A percentile compares a stretch with the other conserved stretches of the same genome.
phyloP scores from a whole-genome alignment of 2,888 invertebrate species.

The Epinotia brunnichana region DNA sequence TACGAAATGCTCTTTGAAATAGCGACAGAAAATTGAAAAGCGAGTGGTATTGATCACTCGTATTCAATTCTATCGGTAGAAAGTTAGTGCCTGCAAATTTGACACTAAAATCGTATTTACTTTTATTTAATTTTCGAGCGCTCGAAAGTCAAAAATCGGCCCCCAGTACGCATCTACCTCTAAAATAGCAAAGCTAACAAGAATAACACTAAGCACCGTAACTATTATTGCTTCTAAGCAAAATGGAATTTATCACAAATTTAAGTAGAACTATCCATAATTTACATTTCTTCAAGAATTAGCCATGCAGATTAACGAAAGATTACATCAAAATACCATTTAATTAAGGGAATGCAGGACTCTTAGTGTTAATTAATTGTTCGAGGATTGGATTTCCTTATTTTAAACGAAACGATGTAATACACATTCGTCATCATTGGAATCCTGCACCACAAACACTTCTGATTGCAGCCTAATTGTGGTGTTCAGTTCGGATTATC shows the following conservation, averaged over 20 bases:
- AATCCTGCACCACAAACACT: not conserved
- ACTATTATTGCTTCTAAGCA: slow-evolving; percentile 45
- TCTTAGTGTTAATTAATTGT: not conserved
- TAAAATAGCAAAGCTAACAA: slow-evolving; percentile 31
- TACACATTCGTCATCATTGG: not conserved
- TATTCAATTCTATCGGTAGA: too few relatives aligned
- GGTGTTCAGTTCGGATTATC: not conserved
- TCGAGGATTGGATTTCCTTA: not conserved
- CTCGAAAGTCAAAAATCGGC: too few relatives aligned
- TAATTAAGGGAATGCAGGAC: not conserved
- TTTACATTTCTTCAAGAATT: slow-evolving; percentile 24
- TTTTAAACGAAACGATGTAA: too few relatives aligned
- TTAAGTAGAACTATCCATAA: slow-evolving; percentile 44
- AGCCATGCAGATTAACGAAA: slow-evolving; percentile 12
- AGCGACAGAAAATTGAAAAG: too few relatives aligned
- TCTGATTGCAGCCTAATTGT: not conserved
- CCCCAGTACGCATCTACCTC: slow-evolving; percentile 24
- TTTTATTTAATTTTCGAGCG: too few relatives aligned
- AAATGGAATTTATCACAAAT: slow-evolving; percentile 46
- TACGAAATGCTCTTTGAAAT: too few relatives aligned
- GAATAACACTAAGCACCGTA: slow-evolving; percentile 46
- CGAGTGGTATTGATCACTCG: too few relatives aligned
- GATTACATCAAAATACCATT: not conserved
- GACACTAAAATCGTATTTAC: too few relatives aligned
- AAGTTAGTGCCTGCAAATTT: too few relatives aligned